Conservation (phyloP, 2,797 vertebrate genomes). For the Myioborus miniatus region DNA sequence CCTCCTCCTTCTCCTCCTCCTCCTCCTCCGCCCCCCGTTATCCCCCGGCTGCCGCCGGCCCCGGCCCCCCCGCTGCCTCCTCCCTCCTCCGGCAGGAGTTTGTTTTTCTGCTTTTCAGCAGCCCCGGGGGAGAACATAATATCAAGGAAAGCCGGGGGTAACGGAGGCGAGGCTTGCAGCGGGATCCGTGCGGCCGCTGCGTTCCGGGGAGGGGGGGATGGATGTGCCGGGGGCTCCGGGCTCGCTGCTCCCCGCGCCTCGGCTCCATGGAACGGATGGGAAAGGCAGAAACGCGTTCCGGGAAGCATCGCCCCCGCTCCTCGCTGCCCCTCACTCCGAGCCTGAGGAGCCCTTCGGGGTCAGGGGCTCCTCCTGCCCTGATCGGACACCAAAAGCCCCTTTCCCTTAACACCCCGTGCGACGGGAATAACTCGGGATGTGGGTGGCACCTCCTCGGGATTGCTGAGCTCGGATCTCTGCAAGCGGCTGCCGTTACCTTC, state of each 20-base stretch:
- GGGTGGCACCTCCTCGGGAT: not conserved
- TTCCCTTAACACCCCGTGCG: not conserved
- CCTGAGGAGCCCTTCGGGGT: not conserved
- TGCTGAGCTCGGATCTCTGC: not conserved
- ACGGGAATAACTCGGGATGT: not conserved
- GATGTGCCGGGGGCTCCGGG: not conserved
- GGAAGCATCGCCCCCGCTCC: not conserved
- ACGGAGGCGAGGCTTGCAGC: not conserved
- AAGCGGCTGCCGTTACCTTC: not conserved
- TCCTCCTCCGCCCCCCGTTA: not conserved
- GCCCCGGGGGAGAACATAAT: not conserved
- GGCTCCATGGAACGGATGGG: not conserved
- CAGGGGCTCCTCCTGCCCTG: not conserved
- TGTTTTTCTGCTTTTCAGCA: slow-evolving; percentile 11
- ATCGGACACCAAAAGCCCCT: not conserved
- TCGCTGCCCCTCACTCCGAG: not conserved
- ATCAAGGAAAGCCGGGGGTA: not conserved
- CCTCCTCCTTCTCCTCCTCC: not conserved
- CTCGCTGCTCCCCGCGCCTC: not conserved
- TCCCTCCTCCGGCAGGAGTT: not conserved
- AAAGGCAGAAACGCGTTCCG: not conserved
- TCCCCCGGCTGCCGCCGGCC: not conserved
- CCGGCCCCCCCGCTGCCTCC: not conserved
- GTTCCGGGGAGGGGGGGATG: not conserved
- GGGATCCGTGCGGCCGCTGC: not conserved